These are phyloP conservation scores for Alouatta caraya DNA, from an alignment of 2,797 vertebrate genomes.

Conservation along the genomic window DNA sequence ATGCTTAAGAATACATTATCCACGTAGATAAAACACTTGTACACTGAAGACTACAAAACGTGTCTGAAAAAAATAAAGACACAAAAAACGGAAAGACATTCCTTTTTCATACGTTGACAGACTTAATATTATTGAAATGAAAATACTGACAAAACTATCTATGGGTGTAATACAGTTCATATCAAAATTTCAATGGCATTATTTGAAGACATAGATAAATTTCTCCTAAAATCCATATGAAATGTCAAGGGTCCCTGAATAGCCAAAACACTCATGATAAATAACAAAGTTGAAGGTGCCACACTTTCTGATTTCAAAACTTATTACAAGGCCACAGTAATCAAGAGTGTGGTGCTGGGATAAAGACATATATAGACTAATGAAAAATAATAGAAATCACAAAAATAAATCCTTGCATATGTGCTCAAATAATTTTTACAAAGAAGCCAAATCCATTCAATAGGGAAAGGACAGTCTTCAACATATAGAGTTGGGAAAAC, in stretches of 20 bases:
- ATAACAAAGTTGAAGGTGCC: not conserved
- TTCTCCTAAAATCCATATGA: not conserved
- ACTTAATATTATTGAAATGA: not conserved
- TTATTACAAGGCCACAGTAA: not conserved
- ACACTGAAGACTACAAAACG: not conserved
- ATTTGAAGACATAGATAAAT: not conserved
- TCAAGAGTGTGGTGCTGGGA: not conserved
- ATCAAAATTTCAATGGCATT: not conserved
- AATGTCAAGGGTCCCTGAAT: not conserved
- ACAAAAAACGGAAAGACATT: not conserved
- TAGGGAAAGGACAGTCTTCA: not conserved
- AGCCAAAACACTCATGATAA: not conserved
- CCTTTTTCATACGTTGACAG: not conserved
- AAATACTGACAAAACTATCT: not conserved
- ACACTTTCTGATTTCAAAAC: not conserved
- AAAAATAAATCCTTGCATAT: not conserved
- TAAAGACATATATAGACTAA: not conserved
- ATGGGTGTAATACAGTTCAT: not conserved
- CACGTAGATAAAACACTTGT: not conserved
- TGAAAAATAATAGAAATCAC: not conserved
- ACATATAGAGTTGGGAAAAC: not conserved
- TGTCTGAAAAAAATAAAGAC: not conserved
- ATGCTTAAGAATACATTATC: not conserved
- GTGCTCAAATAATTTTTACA: not conserved
- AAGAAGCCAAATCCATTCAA: not conserved